These are phyloP conservation scores for Onchidella celtica DNA, from an alignment of 2,888 invertebrate species.

Conservation along the genomic window DNA sequence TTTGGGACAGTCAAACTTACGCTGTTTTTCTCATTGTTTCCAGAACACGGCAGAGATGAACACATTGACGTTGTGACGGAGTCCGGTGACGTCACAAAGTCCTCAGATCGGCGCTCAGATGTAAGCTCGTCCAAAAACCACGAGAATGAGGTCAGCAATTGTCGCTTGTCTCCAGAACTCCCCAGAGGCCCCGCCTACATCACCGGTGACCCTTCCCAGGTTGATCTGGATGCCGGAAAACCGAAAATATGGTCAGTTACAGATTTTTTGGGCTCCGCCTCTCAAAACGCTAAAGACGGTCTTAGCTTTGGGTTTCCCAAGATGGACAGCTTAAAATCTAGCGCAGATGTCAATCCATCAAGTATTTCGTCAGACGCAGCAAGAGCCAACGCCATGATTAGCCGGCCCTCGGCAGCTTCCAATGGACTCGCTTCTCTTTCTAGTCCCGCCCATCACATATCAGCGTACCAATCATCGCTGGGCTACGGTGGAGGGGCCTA, in stretches of 20 bases:
- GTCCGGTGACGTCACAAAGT: conserved; percentile 13
- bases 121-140: conserved; percentile 8
- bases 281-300: conserved; percentile 27
- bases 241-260: conserved; percentile 74
- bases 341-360: background rate
- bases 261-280: conserved; percentile 55
- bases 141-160: conserved; percentile 40
- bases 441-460: conserved; percentile 36
- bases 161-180: conserved; percentile 46
- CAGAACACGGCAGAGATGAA: conserved; percentile 26
- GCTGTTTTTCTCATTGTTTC: background rate
- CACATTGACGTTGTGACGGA: conserved; percentile 46
- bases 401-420: conserved; percentile 20
- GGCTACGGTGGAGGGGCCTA: conserved; percentile 37
- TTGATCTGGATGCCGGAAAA: conserved; percentile 56
- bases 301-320: conserved; percentile 10
- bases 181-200: conserved; percentile 48
- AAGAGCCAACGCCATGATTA: conserved; percentile 21
- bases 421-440: conserved; percentile 39
- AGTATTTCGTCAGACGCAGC: background rate
- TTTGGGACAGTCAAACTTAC: too few species aligned
- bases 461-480: conserved; percentile 43
- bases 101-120: conserved; percentile 4
- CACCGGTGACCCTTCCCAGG: conserved; percentile 44
- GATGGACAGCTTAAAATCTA: conserved; percentile 29